These are phyloP conservation scores for Drosophila watanabei DNA, from an alignment of 1,140 invertebrate genomes.

Conservation along the genomic window DNA sequence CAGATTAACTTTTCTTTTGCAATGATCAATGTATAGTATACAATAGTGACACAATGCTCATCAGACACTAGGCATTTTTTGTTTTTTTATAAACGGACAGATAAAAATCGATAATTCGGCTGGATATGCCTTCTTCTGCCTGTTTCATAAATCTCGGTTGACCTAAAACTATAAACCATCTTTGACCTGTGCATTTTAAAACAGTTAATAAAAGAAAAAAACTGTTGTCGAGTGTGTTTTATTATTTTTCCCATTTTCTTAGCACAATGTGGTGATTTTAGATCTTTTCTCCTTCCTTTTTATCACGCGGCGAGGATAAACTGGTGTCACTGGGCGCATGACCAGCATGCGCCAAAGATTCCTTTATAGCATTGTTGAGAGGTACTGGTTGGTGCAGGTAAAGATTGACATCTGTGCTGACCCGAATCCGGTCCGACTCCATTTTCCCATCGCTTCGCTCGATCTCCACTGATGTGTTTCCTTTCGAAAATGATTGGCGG, in stretches of 20 bases:
- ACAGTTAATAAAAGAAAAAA: neutral
- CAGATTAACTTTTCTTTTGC: too few relatives aligned
- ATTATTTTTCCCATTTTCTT: constrained; percentile 1
- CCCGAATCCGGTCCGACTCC: constrained; percentile 1
- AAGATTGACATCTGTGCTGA: neutral
- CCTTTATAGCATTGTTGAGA: neutral
- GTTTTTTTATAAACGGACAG: neutral
- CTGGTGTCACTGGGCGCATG: neutral
- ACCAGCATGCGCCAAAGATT: neutral
- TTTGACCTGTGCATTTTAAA: neutral
- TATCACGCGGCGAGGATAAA: neutral
- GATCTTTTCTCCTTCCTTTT: neutral
- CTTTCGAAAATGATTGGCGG: neutral
- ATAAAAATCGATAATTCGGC: neutral
- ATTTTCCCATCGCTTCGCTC: neutral
- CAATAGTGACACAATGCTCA: too few relatives aligned
- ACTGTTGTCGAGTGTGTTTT: constrained; percentile 7
- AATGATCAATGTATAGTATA: too few relatives aligned
- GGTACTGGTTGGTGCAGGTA: constrained; percentile 6
- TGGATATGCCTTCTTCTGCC: neutral
- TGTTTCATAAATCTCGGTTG: neutral
- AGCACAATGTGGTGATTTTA: neutral
- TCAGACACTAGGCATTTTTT: too few relatives aligned
- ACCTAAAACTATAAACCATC: neutral
- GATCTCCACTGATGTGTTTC: neutral